A percentile compares a stretch with the other conserved stretches of the same genome.
These are phyloP conservation scores for Mormyrus lacerda DNA, from an alignment of 2,113 vertebrate species.

Conservation along the genomic window DNA sequence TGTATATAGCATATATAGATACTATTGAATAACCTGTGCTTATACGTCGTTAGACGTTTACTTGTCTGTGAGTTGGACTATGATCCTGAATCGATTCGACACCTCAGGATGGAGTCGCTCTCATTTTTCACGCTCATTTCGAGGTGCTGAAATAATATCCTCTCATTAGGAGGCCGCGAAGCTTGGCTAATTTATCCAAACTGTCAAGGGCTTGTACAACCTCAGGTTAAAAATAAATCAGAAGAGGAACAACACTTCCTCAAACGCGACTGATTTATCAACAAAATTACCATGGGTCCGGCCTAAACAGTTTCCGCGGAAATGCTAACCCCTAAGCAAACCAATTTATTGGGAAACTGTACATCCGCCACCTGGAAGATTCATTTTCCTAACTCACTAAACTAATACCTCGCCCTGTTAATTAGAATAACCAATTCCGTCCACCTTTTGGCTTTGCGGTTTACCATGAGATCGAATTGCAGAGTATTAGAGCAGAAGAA, in stretches of 20 bases:
- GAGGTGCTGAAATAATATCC: conserved; percentile 88
- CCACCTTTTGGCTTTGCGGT: conserved; percentile 56
- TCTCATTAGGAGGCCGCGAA: conserved; percentile 89
- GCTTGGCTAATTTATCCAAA: conserved; percentile 92
- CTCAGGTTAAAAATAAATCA: conserved; percentile 97
- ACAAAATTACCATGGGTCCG: conserved; percentile 83
- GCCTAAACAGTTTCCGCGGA: conserved; percentile 60
- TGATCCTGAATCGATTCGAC: conserved; percentile 91
- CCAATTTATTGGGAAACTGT: conserved; percentile 66
- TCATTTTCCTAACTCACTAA: conserved; percentile 46
- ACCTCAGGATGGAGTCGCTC: conserved; percentile 82
- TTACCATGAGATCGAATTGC: conserved; percentile 53
- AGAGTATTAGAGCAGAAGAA: neutral
- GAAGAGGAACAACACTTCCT: conserved; percentile 68
- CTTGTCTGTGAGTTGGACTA: conserved; percentile 74
- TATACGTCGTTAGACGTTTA: conserved; percentile 72
- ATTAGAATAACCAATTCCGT: conserved; percentile 61
- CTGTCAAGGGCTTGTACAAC: conserved; percentile 90
- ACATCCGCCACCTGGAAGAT: conserved; percentile 30
- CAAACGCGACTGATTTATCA: conserved; percentile 82
- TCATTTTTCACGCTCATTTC: conserved; percentile 84
- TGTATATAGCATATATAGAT: conserved; percentile 40
- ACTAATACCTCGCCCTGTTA: conserved; percentile 60
- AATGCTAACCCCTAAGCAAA: conserved; percentile 69
- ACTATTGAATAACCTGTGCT: conserved; percentile 61